Evolutionary conservation across 2,113 vertebrate genomes (phyloP).

Genomic region (Chroicocephalus ridibundus): DNA sequence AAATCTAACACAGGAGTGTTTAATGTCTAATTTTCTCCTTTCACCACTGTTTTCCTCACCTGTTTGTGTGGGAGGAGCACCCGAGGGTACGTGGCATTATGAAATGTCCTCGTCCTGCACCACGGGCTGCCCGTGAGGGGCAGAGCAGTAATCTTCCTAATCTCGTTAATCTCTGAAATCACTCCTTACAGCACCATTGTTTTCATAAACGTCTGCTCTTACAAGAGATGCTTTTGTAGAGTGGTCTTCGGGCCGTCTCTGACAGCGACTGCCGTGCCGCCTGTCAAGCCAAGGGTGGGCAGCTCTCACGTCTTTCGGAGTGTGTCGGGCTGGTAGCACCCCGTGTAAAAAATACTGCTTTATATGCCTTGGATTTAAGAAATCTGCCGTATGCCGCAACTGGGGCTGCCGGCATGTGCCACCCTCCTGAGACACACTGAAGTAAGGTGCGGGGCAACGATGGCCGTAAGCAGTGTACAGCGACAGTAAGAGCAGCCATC

Average conservation of each 20-base stretch:
- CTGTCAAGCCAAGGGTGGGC: accelerated
- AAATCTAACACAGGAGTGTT: accelerated
- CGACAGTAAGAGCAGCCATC: accelerated
- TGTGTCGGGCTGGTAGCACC: not conserved
- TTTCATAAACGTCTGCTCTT: not conserved
- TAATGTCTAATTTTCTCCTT: not conserved
- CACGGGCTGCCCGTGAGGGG: not conserved
- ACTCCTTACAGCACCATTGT: not conserved
- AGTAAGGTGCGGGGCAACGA: not conserved
- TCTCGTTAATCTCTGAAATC: not conserved
- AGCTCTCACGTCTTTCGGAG: not conserved
- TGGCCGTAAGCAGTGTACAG: accelerated
- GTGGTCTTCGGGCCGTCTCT: accelerated
- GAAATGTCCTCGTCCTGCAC: not conserved
- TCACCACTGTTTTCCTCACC: not conserved
- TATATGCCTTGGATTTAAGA: too few relatives aligned
- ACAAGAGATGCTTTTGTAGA: not conserved
- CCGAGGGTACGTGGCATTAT: accelerated
- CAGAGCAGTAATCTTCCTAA: not conserved
- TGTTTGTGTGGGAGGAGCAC: too few relatives aligned
- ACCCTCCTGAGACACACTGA: too few relatives aligned
- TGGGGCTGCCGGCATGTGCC: not conserved
- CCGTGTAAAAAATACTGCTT: not conserved
- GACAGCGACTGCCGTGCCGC: not conserved
- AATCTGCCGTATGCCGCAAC: not conserved